Evolutionary conservation across 2,113 vertebrate genomes (phyloP).

Genomic region (Danio rerio): GRCz12tu NC_133182.1:73437501-73438000

Average conservation of each 20-base stretch:
- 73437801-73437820: constrained; percentile 55
- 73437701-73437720: constrained; percentile 32
- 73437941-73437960: constrained; percentile 70
- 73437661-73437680: constrained; percentile 81
- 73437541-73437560: constrained; percentile 80
- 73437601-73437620: constrained; percentile 77
- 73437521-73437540: constrained; percentile 86
- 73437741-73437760: constrained; percentile 42
- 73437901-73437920: constrained; percentile 79
- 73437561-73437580: constrained; percentile 95
- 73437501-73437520: constrained; percentile 86
- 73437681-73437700: constrained; percentile 38
- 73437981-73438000: constrained; percentile 74
- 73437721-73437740: constrained; percentile 74
- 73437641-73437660: constrained; percentile 70
- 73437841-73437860: constrained; percentile 67
- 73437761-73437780: constrained; percentile 49
- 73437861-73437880: constrained; percentile 63
- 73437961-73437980: constrained; percentile 65
- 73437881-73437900: constrained; percentile 60
- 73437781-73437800: constrained; percentile 47
- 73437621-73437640: constrained; percentile 77
- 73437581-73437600: constrained; percentile 89
- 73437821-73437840: constrained; percentile 67
- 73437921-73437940: constrained; percentile 70